These are phyloP conservation scores for Eulemur albifrons DNA, from an alignment of 2,797 vertebrate genomes.

Conservation along the genomic window DNA sequence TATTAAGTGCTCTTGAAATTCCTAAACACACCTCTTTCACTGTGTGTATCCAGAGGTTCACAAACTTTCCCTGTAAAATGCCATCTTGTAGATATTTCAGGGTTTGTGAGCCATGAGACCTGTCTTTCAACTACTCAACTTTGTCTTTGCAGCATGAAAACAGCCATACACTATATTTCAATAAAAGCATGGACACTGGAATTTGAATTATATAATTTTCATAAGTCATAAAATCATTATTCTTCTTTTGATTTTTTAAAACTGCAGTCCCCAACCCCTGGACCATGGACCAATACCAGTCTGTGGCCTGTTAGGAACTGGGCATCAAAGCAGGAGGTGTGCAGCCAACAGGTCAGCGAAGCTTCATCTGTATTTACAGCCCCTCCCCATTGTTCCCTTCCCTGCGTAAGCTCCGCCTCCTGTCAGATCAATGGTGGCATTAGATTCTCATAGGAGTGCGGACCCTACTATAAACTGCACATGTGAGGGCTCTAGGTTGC, in stretches of 20 bases:
- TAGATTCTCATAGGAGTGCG: no score
- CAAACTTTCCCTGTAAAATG: not conserved
- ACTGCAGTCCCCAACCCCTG: no score
- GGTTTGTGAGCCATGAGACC: not conserved
- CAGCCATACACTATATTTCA: not conserved
- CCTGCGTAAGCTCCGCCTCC: no score
- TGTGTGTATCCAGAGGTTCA: not conserved
- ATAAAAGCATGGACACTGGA: not conserved
- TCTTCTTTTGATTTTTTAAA: not conserved
- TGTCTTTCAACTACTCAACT: not conserved
- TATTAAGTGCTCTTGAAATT: not conserved
- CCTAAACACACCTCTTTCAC: not conserved
- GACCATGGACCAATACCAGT: no score
- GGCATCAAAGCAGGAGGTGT: no score
- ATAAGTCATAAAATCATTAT: not conserved
- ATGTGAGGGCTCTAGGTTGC: no score
- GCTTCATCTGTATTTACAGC: no score
- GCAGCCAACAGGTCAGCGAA: no score
- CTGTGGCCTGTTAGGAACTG: no score
- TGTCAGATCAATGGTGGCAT: no score
- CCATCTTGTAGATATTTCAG: not conserved
- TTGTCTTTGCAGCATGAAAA: not conserved
- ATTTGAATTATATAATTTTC: not conserved
- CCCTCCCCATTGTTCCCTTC: no score
- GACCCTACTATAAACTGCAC: no score